Percentiles rank a stretch among this genome's conserved stretches.
These are phyloP conservation scores for Achatina immaculata DNA, from an alignment of 1,140 invertebrate species.

Conservation along the genomic window DNA sequence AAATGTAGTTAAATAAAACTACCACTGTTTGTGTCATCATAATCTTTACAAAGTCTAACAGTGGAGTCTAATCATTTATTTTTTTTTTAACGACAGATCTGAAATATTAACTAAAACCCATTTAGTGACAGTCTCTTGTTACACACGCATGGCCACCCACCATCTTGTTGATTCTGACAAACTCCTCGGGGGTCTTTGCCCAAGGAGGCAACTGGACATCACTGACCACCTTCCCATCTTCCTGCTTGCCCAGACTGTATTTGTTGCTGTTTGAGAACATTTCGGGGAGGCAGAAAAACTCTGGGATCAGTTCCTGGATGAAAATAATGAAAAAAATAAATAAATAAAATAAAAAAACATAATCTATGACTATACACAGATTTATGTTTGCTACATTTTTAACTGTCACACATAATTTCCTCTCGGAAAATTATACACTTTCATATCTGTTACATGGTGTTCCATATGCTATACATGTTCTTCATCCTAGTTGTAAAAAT, in stretches of 20 bases:
- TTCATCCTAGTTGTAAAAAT: too few relatives aligned
- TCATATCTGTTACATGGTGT: background rate
- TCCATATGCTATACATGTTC: too few relatives aligned
- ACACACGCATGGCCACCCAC: too few relatives aligned
- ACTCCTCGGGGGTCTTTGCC: slow-evolving; percentile 97
- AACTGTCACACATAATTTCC: too few relatives aligned
- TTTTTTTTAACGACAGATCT: too few relatives aligned
- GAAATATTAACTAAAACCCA: too few relatives aligned
- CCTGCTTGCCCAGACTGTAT: slow-evolving; percentile 89
- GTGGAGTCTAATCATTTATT: too few relatives aligned
- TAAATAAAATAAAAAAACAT: background rate
- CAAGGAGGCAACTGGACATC: slow-evolving; percentile 95
- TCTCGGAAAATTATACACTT: background rate
- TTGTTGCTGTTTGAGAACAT: slow-evolving; percentile 94
- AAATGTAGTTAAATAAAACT: too few relatives aligned
- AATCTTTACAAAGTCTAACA: too few relatives aligned
- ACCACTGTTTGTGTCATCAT: too few relatives aligned
- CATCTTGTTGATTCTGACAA: slow-evolving; percentile 97
- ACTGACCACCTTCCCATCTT: slow-evolving; percentile 83
- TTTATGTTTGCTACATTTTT: background rate
- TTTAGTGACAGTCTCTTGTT: too few relatives aligned
- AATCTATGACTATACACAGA: slow-evolving; percentile 2
- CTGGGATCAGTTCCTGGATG: slow-evolving; percentile 93
- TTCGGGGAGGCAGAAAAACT: slow-evolving; percentile 99
- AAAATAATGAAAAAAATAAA: background rate